Base-by-base conservation (phyloP, 2,797 vertebrate genomes). In the Macropodus opercularis region DNA sequence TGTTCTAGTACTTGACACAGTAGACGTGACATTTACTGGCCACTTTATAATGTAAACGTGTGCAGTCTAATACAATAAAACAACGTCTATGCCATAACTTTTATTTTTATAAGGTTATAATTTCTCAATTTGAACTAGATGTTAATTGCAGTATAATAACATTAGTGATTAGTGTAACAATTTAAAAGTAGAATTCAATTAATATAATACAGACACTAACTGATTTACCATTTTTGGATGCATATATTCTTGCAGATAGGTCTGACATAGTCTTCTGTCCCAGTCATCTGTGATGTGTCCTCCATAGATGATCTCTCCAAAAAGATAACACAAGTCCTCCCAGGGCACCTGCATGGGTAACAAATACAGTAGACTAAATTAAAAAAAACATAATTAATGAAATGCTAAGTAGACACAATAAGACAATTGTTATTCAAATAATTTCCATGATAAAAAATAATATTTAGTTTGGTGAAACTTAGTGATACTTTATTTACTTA, bases 291-390 rank as follows among this genome's bases (percentile, higher is more conserved):
- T 94, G 63, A 94, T 94, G 86, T 94, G 94, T 61, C 93, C 94
- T 32, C 93, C 77, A 5, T 93, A 93, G 89, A 93, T 92, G 73
- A 96, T 94, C 80, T 95, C 94, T 47, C 93, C 85, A 44, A 96
- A 93, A 46, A 95, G 90, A 66, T 93, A 94, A 54, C 84, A 80
- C 65, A 95, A 74, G 69, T 95, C 93, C 84, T 96, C 93, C 93
- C 86, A 88, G 0, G 92, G 93, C 56, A 95, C 91, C 93, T 95
- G 77, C 55, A 63, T n/a, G 21, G 70, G 77, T 66, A 77, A 23
- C 5, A 71, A 54, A 14, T 13, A 41, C 14, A 34, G 22, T 10
- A 31, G 11, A 18, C 14, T 41, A 13, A n/a, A n/a, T n/a, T n/a
- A n/a, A n/a, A n/a, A n/a, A n/a, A n/a, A n/a, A n/a, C n/a, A n/a